These are phyloP conservation scores for Drosophila cardini DNA, from an alignment of 1,140 invertebrate species.

Conservation along the genomic window DNA sequence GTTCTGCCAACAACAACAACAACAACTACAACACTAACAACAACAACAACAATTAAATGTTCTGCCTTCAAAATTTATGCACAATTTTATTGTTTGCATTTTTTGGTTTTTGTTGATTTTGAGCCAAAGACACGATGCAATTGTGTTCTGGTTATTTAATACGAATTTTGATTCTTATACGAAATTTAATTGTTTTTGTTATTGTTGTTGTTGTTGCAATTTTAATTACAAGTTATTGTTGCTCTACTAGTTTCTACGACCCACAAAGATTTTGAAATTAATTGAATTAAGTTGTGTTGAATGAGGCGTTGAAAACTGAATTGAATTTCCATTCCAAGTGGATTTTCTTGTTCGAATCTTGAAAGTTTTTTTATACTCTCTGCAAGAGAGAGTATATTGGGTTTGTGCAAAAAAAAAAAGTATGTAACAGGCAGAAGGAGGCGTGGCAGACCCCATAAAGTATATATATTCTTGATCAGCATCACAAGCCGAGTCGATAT, in stretches of 20 bases:
- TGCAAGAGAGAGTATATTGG: too few species aligned
- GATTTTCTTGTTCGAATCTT: neutral
- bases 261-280: slow-evolving; percentile 67
- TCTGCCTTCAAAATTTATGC: slow-evolving; percentile 66
- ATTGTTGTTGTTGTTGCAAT: slow-evolving; percentile 20
- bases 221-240: slow-evolving; percentile 34
- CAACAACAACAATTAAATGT: slow-evolving; percentile 37
- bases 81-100: slow-evolving; percentile 66
- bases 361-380: too few species aligned
- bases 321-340: slow-evolving; percentile 59
- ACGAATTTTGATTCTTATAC: slow-evolving; percentile 60
- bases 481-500: too few species aligned
- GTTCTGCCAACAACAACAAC: slow-evolving; percentile 19
- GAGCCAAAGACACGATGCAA: slow-evolving; percentile 22
- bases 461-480: too few species aligned
- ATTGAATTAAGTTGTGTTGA: slow-evolving; percentile 78
- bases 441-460: too few species aligned
- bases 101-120: slow-evolving; percentile 34
- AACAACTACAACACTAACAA: slow-evolving; percentile 1
- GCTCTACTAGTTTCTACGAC: slow-evolving; percentile 19
- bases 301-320: slow-evolving; percentile 68
- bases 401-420: too few species aligned
- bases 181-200: slow-evolving; percentile 20
- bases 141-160: slow-evolving; percentile 33
- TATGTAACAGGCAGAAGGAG: too few species aligned